phyloP scores from a whole-genome alignment of 2,888 invertebrate species.

The Lasioglossum vierecki region DNA sequence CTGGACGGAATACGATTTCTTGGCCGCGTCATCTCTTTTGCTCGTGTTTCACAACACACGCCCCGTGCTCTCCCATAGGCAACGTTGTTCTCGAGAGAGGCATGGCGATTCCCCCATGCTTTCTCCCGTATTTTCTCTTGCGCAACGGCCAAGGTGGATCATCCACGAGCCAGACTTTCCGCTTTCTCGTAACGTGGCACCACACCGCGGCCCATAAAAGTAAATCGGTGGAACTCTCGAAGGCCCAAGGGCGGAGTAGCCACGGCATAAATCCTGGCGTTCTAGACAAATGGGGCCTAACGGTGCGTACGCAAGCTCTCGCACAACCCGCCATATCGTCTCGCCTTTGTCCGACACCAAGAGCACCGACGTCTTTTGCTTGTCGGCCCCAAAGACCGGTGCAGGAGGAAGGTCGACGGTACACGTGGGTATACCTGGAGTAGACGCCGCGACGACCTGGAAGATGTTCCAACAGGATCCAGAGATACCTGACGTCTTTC shows the following conservation, averaged over 20 bases:
- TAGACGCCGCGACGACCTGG: conserved; percentile 17
- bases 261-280: conserved; percentile 68
- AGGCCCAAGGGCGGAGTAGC: conserved; percentile 61
- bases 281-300: conserved; percentile 77
- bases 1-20: conserved; percentile 23
- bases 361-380: conserved; percentile 57
- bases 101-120: conserved; percentile 24
- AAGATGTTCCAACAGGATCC: not conserved
- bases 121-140: conserved; percentile 43
- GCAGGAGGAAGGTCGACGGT: conserved; percentile 52
- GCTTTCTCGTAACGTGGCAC: conserved; percentile 29
- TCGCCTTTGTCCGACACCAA: conserved; percentile 69
- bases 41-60: conserved; percentile 32
- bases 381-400: conserved; percentile 56
- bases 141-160: conserved; percentile 35
- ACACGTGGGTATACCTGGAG: conserved; percentile 60
- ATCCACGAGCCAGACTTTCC: conserved; percentile 41
- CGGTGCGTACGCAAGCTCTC: conserved; percentile 66
- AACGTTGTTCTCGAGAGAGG: not conserved
- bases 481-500: conserved; percentile 53
- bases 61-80: not conserved
- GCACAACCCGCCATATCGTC: conserved; percentile 55
- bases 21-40: conserved; percentile 24
- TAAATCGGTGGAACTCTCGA: conserved; percentile 57
- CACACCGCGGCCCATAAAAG: conserved; percentile 50